Evolutionary conservation across 2,888 invertebrate species (phyloP), one percentile per base, ranked within the genome.

Genomic region (Unio pictorum): DNA sequence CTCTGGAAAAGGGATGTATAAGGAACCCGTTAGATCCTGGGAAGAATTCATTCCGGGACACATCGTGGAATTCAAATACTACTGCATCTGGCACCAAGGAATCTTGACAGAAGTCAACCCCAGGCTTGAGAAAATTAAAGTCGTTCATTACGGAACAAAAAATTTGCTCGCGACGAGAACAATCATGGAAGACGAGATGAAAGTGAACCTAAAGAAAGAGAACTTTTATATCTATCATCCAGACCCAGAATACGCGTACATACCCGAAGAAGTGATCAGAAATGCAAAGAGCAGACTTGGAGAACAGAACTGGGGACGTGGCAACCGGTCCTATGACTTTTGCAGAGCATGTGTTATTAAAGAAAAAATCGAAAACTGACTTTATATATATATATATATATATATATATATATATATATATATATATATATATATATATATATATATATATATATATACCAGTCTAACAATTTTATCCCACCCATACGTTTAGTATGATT

Each of bases 121-220:
- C n/a, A 65, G 55, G 18, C 57, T 34, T 23, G 34, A 55, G 28
- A 55, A 55, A 34, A 55, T 72, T 7, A 72, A 55, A 1, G 68
- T 66, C 8, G 66, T 72, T 54, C 72, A 72, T 55, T 69, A 71
- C 55, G 66, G 62, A 28, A 63, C 65, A 26, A 68, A 23, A 23
- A 55, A 64, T 23, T 45, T 66, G 4, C 64, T 67, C 6, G 55
- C 61, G 6, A 59, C 4, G 0, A 8, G 68, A 58, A 62, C 58
- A 8, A 65, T 72, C 18, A 59, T 61, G 34, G 68, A 68, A 45
- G 66, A 65, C 4, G 55, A 30, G 5, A 7, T 58, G 4, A 56
- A 23, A 5, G 8, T 68, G 20, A 54, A 68, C 55, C 59, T 66
- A 20, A 55, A 28, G 7, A 54, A 23, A 11, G 66, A 68, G 11